Evolutionary conservation across 2,888 invertebrate genomes (phyloP).

Genomic region (Diadromus collaris): DNA sequence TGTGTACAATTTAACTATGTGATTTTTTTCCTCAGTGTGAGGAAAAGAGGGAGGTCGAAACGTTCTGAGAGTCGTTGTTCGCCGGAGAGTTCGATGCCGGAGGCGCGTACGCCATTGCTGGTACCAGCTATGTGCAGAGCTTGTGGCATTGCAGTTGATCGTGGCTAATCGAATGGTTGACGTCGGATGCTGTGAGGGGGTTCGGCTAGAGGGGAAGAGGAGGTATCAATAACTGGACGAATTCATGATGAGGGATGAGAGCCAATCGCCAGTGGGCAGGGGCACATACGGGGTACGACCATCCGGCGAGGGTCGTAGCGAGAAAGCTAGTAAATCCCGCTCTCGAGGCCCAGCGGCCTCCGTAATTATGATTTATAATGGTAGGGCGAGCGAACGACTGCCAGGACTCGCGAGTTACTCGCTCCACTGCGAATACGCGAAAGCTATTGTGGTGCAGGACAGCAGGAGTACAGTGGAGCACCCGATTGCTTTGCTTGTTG

Average conservation of each 20-base stretch:
- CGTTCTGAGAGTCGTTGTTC: slow-evolving; percentile 15
- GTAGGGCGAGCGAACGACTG: slow-evolving; percentile 17
- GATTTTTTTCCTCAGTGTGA: too few species aligned
- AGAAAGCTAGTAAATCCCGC: background rate
- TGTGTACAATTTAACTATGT: too few species aligned
- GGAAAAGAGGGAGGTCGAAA: slow-evolving; percentile 17
- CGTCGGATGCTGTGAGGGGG: background rate
- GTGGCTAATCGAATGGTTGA: slow-evolving; percentile 26
- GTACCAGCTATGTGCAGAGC: background rate
- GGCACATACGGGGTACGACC: background rate
- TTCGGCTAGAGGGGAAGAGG: background rate
- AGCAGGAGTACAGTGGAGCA: background rate
- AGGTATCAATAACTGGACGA: background rate
- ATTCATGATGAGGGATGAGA: background rate
- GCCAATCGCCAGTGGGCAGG: background rate
- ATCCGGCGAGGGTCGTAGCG: background rate
- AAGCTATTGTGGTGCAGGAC: slow-evolving; percentile 1
- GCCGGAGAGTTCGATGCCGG: slow-evolving; percentile 54
- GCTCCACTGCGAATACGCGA: background rate
- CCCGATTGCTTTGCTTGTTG: slow-evolving; percentile 1
- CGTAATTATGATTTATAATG: slow-evolving; percentile 39
- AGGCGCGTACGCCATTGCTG: slow-evolving; percentile 12
- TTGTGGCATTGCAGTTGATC: slow-evolving; percentile 12
- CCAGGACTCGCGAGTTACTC: slow-evolving; percentile 21
- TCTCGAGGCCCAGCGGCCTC: background rate